phyloP scores from a whole-genome alignment of 1,140 invertebrate genomes.

The Rhyacophila brunnea region DNA sequence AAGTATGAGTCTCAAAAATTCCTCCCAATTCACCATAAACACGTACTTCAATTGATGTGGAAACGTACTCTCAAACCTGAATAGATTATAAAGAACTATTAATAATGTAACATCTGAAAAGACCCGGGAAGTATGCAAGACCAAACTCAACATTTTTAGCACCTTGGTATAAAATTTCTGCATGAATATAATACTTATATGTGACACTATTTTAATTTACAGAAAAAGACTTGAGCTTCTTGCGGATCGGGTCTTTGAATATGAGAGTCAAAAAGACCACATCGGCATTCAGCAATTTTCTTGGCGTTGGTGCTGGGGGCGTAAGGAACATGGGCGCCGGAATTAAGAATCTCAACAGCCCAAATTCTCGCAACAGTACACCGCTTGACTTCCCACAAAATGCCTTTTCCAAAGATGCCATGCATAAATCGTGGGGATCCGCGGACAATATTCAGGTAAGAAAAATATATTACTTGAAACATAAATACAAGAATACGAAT shows the following conservation, averaged over 20 bases:
- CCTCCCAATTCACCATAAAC: too few species aligned
- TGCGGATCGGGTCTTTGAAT: constrained; percentile 87
- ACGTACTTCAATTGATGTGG: too few species aligned
- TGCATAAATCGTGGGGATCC: constrained; percentile 84
- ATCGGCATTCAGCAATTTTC: constrained; percentile 84
- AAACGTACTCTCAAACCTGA: too few species aligned
- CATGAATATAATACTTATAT: too few species aligned
- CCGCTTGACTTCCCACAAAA: constrained; percentile 5
- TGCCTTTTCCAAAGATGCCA: constrained; percentile 31
- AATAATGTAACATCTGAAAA: too few species aligned
- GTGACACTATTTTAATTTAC: constrained; percentile 26
- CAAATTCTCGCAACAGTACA: constrained; percentile 1
- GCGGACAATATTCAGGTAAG: constrained; percentile 77
- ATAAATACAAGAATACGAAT: too few species aligned
- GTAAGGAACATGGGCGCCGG: constrained; percentile 19
- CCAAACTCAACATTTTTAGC: too few species aligned
- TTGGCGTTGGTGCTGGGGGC: constrained; percentile 68
- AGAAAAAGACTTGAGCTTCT: constrained; percentile 85
- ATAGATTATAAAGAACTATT: too few species aligned
- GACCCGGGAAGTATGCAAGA: too few species aligned
- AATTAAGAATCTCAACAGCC: constrained; percentile 3
- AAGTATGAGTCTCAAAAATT: too few species aligned
- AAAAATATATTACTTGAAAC: too few species aligned
- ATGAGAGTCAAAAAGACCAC: constrained; percentile 89
- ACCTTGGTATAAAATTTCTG: too few species aligned